Evolutionary conservation across 2,888 invertebrate species (phyloP), one percentile per base, ranked within the genome.

Genomic region (Ectropis crepuscularia): DNA sequence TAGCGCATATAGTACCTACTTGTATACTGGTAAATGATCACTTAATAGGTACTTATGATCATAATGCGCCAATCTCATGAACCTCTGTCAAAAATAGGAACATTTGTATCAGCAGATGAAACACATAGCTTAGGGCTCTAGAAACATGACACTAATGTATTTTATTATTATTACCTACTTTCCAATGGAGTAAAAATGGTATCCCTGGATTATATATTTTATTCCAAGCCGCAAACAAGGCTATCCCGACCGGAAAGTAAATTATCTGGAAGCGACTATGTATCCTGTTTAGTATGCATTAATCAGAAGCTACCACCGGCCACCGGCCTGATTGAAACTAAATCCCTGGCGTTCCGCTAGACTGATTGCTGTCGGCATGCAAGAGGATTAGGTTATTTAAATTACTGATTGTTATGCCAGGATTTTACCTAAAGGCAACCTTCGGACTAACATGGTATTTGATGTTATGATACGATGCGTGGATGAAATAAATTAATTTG

Each of bases 271-370:
- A 79, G 72, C 71, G 72, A 72, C 77, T 77, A 74, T 78, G 80
- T 81, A 79, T 80, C 72, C 89, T 90, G 86, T 88, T 91, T 91
- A 89, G 90, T 91, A 91, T 91, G 90, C 91, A 92, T 92, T 90
- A 90, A 91, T 91, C 88, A 90, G 80, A 79, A 79, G 78, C 83
- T 79, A 77, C 81, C 78, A 77, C 81, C 79, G 82, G 74, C 79
- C 82, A 81, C 78, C 80, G 70, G 74, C 88, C 81, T 90, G 91
- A 92, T 91, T 92, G 91, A 90, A 90, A 90, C 87, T 87, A 87
- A 90, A 91, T 90, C 91, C 85, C 73, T 73, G 77, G 85, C 83
- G 84, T 78, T 79, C 76, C 82, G 80, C 82, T 77, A 73, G 79
- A 80, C 88, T 89, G 90, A 90, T 89, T 89, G 86, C 88, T 80